Evolutionary conservation across 2,888 invertebrate genomes (phyloP).

Genomic region (Spicauda simplicius): DNA sequence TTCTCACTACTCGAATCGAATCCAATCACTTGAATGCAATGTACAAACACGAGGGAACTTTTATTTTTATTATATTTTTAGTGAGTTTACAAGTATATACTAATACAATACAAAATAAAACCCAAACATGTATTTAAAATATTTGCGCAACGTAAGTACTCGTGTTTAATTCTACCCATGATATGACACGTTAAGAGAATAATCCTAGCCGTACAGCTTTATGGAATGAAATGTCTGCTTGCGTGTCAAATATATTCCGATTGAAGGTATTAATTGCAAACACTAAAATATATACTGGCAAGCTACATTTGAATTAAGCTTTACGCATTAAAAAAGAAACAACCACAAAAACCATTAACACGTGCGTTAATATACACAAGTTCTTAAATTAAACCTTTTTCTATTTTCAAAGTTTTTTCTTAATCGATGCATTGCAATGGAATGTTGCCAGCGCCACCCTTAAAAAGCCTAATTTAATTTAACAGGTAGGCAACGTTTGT

Average conservation of each 20-base stretch:
- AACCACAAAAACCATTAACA: conserved; percentile 73
- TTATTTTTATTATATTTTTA: too few species aligned
- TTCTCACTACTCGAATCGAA: too few species aligned
- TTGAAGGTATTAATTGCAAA: conserved; percentile 28
- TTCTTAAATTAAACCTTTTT: conserved; percentile 72
- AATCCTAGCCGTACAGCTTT: conserved; percentile 18
- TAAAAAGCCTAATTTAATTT: conserved; percentile 84
- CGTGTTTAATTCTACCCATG: background rate
- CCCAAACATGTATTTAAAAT: conserved; percentile 11
- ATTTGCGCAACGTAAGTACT: conserved; percentile 1
- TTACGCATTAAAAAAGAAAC: conserved; percentile 42
- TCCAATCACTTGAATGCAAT: too few species aligned
- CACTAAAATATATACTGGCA: conserved; percentile 39
- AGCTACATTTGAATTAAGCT: conserved; percentile 40
- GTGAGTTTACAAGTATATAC: too few species aligned
- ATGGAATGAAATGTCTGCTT: conserved; percentile 6
- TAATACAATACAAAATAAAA: background rate
- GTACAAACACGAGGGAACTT: too few species aligned
- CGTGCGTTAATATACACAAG: conserved; percentile 72
- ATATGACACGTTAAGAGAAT: conserved; percentile 9
- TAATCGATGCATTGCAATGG: conserved; percentile 61
- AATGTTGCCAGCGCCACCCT: conserved; percentile 73
- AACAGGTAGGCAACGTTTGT: conserved; percentile 81
- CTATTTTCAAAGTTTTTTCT: conserved; percentile 65
- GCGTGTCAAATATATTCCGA: conserved; percentile 22